Base-by-base conservation (phyloP, 2,888 invertebrate genomes). In the Lamproptera curius region DNA sequence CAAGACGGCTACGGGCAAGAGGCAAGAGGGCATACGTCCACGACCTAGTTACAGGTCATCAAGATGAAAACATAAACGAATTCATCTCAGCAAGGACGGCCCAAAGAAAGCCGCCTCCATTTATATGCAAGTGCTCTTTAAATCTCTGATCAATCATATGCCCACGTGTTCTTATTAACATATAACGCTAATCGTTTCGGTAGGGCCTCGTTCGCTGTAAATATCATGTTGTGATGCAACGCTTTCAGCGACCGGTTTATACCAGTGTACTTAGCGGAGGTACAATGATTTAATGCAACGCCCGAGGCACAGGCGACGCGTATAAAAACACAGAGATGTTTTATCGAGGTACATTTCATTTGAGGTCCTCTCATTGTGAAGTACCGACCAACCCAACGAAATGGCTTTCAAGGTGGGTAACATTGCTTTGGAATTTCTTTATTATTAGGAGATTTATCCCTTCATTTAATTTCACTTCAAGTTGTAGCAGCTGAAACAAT, bases 381-480 rank as follows among this genome's bases (percentile, higher is more conserved):
- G 77, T 77, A 76, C 67, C 58, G 53, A 61, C 60, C 62, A 51
- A 62, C 55, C 56, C 52, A 55, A 57, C 54, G 69, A 67, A 73
- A 86, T 86, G 85, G 76, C 76, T 70, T 82, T 78, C 65, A 83
- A 82, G 84, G 85, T 85, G 67, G 54, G 63, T 38, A 31, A 10
- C 1, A 20, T 11, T 34, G 23, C 33, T 50, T 36, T 14, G n/a
- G n/a, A n/a, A n/a, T n/a, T n/a, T n/a, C n/a, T n/a, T n/a, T n/a
- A n/a, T n/a, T n/a, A n/a, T n/a, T n/a, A n/a, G n/a, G n/a, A n/a
- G n/a, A n/a, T n/a, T n/a, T n/a, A n/a, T n/a, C n/a, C n/a, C n/a
- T n/a, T n/a, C n/a, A n/a, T n/a, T n/a, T n/a, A n/a, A n/a, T n/a
- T n/a, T n/a, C n/a, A n/a, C n/a, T n/a, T n/a, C n/a, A n/a, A n/a